phyloP scores from a whole-genome alignment of 2,888 invertebrate species.

The Lepidochrysops patricia region DNA sequence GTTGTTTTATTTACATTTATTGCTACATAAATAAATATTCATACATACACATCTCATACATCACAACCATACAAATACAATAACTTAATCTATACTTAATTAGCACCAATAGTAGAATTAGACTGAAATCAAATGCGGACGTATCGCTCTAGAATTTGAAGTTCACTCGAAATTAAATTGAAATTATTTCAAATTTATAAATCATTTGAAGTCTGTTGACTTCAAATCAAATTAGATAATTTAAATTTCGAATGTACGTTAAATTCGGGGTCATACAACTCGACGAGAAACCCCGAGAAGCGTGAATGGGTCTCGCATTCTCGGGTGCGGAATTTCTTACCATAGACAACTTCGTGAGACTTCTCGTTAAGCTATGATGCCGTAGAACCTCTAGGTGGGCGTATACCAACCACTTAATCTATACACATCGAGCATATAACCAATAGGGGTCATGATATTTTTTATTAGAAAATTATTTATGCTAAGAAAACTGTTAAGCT shows the following conservation, averaged over 20 bases:
- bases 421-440: too few species aligned
- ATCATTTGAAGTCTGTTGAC: slow-evolving; percentile 40
- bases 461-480: too few species aligned
- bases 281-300: not conserved
- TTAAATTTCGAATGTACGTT: not conserved
- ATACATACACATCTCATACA: slow-evolving; percentile 18
- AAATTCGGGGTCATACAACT: not conserved
- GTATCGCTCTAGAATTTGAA: not conserved
- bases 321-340: not conserved
- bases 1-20: slow-evolving; percentile 62
- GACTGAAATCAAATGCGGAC: slow-evolving; percentile 11
- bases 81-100: slow-evolving; percentile 8
- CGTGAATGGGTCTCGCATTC: not conserved
- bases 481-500: too few species aligned
- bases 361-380: not conserved
- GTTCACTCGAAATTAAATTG: slow-evolving; percentile 10
- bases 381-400: slow-evolving; percentile 16
- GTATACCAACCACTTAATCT: slow-evolving; percentile 22
- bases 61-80: not conserved
- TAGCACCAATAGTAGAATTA: slow-evolving; percentile 10
- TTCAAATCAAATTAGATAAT: not conserved
- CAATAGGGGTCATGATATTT: too few species aligned
- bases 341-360: not conserved
- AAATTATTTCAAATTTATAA: too few species aligned
- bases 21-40: slow-evolving; percentile 36